These are phyloP conservation scores for Cepaea nemoralis DNA, from an alignment of 1,140 invertebrate genomes.

Conservation along the genomic window DNA sequence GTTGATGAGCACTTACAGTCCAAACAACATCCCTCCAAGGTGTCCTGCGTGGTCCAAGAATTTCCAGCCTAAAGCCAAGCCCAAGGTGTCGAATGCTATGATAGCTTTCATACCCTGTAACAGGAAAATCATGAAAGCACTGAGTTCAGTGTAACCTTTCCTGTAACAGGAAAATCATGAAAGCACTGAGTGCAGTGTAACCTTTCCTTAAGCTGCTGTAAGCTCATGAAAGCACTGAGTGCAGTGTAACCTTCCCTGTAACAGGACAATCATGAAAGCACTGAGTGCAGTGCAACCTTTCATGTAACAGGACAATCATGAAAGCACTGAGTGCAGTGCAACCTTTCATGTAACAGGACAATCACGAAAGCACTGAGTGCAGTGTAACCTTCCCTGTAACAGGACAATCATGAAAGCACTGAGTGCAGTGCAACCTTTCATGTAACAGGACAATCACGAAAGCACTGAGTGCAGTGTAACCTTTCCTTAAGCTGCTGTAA, in stretches of 20 bases:
- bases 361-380: neutral
- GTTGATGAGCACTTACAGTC: slow-evolving; percentile 82
- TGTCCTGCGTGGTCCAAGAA: slow-evolving; percentile 98
- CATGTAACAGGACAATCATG: slow-evolving; percentile 73
- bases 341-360: slow-evolving; percentile 78
- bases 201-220: slow-evolving; percentile 79
- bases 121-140: slow-evolving; percentile 27
- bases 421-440: too few relatives aligned
- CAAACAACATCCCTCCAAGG: slow-evolving; percentile 91
- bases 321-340: neutral
- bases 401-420: too few relatives aligned
- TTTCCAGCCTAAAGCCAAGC: slow-evolving; percentile 89
- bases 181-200: neutral
- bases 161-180: slow-evolving; percentile 74
- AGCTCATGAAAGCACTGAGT: neutral
- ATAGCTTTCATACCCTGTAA: slow-evolving; percentile 88
- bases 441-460: too few relatives aligned
- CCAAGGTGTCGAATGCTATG: slow-evolving; percentile 84
- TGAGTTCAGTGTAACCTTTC: too few relatives aligned
- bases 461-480: too few relatives aligned
- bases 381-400: too few relatives aligned
- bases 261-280: slow-evolving; percentile 49
- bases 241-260: too few relatives aligned
- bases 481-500: too few relatives aligned
- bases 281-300: too few relatives aligned